phyloP scores from a whole-genome alignment of 92 coral and sea anemone species.

The Virgularia gustaviana region DNA sequence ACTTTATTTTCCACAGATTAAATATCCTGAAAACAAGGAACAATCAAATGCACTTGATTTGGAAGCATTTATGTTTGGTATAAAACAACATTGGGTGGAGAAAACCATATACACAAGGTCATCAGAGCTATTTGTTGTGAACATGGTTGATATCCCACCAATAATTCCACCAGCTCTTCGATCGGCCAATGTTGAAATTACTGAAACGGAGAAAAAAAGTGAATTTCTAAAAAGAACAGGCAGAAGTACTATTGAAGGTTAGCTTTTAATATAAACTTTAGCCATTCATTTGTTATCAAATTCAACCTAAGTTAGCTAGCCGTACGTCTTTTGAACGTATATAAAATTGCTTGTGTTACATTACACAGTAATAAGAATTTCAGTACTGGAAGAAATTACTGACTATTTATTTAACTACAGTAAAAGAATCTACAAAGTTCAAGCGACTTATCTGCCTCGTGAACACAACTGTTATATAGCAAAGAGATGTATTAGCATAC shows the following conservation, averaged over 20 bases:
- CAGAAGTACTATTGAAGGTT: not conserved
- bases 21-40: not conserved
- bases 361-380: too few species aligned
- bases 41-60: not conserved
- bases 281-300: not conserved
- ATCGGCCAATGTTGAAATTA: not conserved
- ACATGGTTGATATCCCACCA: slow-evolving; percentile 2
- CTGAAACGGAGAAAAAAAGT: not conserved
- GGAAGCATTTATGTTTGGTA: not conserved
- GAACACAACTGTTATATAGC: too few species aligned
- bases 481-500: too few species aligned
- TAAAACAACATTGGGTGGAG: not conserved
- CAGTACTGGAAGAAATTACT: too few species aligned
- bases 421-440: too few species aligned
- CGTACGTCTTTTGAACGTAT: not conserved
- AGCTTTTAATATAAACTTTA: not conserved
- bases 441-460: too few species aligned
- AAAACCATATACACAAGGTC: not conserved
- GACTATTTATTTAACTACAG: too few species aligned
- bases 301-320: not conserved
- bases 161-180: not conserved
- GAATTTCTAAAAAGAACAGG: not conserved
- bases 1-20: not conserved
- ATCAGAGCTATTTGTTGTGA: not conserved
- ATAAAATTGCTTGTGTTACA: too few species aligned